A percentile compares a stretch with the other conserved stretches of the same genome.
Conservation (phyloP, 1,140 invertebrate genomes). For the Lordiphosa mommai region DNA sequence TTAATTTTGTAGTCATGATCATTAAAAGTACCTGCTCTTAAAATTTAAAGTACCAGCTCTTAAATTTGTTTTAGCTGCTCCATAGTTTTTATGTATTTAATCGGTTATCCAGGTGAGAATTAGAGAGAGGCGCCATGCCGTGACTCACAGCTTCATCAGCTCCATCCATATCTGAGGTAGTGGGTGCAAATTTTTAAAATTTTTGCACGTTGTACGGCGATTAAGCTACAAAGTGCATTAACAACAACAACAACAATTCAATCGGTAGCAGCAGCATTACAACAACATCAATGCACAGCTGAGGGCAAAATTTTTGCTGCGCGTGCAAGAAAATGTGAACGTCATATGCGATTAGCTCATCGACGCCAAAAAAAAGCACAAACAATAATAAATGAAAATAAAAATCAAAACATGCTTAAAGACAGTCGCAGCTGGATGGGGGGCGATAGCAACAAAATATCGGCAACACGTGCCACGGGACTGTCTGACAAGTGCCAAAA, state of each 20-base stretch:
- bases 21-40: too few relatives aligned
- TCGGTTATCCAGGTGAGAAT: not conserved
- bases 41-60: not conserved
- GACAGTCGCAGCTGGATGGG: constrained; percentile 20
- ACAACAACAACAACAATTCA: constrained; percentile 7
- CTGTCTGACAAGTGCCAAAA: constrained; percentile 59
- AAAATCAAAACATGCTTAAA: constrained; percentile 37
- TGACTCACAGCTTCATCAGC: constrained; percentile 13
- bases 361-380: constrained; percentile 42
- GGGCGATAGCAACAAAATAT: constrained; percentile 44
- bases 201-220: constrained; percentile 51
- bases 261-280: constrained; percentile 8
- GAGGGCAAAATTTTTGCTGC: constrained; percentile 54
- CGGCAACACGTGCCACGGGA: constrained; percentile 59
- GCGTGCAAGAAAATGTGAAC: constrained; percentile 63
- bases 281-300: constrained; percentile 42
- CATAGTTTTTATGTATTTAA: not conserved
- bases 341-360: constrained; percentile 69
- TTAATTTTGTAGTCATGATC: too few relatives aligned
- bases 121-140: constrained; percentile 6
- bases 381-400: constrained; percentile 16
- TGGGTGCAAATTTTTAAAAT: constrained; percentile 38
- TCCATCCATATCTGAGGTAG: not conserved
- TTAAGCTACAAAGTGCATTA: constrained; percentile 21
- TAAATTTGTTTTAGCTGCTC: not conserved